Evolutionary conservation across 1,140 invertebrate genomes (phyloP).

Genomic region (Drosophila rhopaloa): DNA sequence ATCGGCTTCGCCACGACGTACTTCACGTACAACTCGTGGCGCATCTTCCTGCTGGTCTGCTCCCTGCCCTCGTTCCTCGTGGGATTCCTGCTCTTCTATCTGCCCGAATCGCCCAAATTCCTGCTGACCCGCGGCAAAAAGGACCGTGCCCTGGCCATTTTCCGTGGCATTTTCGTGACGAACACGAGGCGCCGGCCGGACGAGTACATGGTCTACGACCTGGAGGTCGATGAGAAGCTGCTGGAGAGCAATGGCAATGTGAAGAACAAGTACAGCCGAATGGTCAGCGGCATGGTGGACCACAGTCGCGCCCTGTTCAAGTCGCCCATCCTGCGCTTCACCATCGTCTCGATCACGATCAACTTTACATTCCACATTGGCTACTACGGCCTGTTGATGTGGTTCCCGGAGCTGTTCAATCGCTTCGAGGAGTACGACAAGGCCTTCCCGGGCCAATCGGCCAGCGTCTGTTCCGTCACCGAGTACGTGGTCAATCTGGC

Average conservation of each 20-base stretch:
- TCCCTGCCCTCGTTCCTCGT: constrained; percentile 94
- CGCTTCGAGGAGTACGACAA: constrained; percentile 92
- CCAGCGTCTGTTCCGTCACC: constrained; percentile 91
- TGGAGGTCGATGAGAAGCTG: constrained; percentile 88
- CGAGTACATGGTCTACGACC: constrained; percentile 91
- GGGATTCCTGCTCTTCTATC: constrained; percentile 91
- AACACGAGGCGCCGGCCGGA: constrained; percentile 91
- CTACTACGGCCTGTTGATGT: constrained; percentile 96
- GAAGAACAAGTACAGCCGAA: constrained; percentile 88
- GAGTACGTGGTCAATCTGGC: constrained; percentile 89
- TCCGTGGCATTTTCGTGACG: constrained; percentile 91
- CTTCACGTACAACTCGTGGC: constrained; percentile 95
- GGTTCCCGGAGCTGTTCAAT: constrained; percentile 95
- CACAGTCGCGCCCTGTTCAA: constrained; percentile 93
- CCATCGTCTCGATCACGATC: constrained; percentile 92
- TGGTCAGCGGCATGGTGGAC: constrained; percentile 90
- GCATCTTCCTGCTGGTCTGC: constrained; percentile 94
- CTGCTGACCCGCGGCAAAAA: constrained; percentile 90
- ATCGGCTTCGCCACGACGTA: constrained; percentile 88
- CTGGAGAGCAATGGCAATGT: constrained; percentile 85
- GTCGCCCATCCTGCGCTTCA: constrained; percentile 92
- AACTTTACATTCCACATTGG: constrained; percentile 96
- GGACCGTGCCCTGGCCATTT: constrained; percentile 92
- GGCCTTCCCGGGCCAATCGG: constrained; percentile 86
- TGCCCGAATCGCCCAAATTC: constrained; percentile 97